Percentiles rank a stretch among this genome's conserved stretches.
These are phyloP conservation scores for Tapirus terrestris DNA, from an alignment of 2,113 vertebrate species.

Conservation along the genomic window DNA sequence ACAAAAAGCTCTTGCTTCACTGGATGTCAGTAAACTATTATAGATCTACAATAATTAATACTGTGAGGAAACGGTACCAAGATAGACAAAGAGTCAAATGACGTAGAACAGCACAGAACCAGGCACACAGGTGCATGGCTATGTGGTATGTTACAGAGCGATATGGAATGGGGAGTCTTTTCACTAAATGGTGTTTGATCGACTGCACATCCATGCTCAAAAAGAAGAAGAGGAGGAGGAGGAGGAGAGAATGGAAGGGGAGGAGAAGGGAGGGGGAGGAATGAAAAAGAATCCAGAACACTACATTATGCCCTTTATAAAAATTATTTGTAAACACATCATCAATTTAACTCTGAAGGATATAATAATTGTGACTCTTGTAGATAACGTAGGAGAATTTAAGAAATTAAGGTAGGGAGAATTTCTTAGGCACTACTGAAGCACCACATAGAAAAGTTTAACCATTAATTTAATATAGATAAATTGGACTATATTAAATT, in stretches of 20 bases:
- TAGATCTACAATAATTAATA: neutral
- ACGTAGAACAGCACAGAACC: neutral
- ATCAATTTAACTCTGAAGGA: neutral
- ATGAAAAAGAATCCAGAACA: neutral
- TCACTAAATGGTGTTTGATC: no score
- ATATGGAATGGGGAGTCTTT: neutral
- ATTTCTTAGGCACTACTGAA: neutral
- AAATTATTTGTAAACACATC: neutral
- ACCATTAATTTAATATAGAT: neutral
- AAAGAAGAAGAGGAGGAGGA: neutral
- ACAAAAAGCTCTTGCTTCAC: neutral
- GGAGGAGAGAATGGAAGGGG: no score
- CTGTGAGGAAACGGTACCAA: neutral
- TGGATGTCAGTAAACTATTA: neutral
- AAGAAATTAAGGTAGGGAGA: neutral
- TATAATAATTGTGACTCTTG: neutral
- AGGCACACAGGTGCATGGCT: accelerated
- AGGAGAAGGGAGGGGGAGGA: neutral
- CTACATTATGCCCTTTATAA: neutral
- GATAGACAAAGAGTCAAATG: neutral
- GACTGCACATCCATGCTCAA: neutral
- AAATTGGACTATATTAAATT: neutral
- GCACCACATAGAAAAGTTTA: neutral
- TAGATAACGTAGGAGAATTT: neutral
- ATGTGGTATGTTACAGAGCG: no score